Conservation (phyloP, 2,113 vertebrate genomes). For the Anhinga rufa region DNA sequence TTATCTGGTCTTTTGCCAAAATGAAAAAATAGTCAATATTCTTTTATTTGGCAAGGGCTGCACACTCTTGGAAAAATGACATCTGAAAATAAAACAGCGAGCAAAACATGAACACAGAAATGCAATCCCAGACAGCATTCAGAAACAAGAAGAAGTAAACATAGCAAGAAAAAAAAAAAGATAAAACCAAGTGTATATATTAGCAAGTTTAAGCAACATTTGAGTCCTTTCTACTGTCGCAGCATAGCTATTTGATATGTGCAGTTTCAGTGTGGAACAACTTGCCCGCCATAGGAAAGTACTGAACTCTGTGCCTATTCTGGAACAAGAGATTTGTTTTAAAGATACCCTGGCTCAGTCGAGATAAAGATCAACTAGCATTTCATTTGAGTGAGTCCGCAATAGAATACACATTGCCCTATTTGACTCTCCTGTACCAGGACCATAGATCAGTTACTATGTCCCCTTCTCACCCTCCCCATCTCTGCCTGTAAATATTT, state of each 20-base stretch:
- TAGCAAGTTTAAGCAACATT: conserved; percentile 18
- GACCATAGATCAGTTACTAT: background rate
- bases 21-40: background rate
- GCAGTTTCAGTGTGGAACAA: background rate
- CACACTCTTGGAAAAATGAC: background rate
- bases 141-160: background rate
- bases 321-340: conserved; percentile 67
- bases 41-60: background rate
- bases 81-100: background rate
- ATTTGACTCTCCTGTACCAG: conserved; percentile 12
- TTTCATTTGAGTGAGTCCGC: background rate
- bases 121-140: background rate
- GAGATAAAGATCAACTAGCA: conserved; percentile 45
- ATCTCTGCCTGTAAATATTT: conserved; percentile 37
- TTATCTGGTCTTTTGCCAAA: background rate
- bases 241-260: conserved; percentile 49
- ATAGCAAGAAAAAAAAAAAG: background rate
- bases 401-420: conserved; percentile 43
- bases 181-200: background rate
- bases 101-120: background rate
- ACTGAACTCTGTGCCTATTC: conserved; percentile 42
- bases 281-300: conserved; percentile 61
- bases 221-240: background rate
- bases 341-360: conserved; percentile 27
- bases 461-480: conserved; percentile 25